A percentile compares a stretch with the other conserved stretches of the same genome.
Evolutionary conservation across 2,888 invertebrate species (phyloP).

Genomic region (Oligia latruncula): DNA sequence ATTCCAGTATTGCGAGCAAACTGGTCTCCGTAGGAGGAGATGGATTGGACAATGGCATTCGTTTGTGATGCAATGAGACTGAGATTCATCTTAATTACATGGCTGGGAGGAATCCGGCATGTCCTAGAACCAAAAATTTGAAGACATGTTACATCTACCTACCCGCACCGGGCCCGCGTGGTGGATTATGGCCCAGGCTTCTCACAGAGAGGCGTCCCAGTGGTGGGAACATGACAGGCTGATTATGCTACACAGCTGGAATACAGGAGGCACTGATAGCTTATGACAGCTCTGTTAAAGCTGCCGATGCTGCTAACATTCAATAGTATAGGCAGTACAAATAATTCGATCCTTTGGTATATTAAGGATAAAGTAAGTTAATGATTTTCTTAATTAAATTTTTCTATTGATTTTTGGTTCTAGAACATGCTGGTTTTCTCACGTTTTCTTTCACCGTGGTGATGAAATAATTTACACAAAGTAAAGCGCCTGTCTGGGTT

Average conservation of each 20-base stretch:
- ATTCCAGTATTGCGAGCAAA: conserved; percentile 30
- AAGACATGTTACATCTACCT: neutral
- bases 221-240: neutral
- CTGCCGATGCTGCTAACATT: neutral
- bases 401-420: too few species aligned
- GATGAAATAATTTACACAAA: too few species aligned
- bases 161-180: neutral
- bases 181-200: neutral
- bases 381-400: neutral
- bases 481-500: too few species aligned
- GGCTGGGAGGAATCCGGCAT: neutral
- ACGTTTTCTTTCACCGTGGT: too few species aligned
- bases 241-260: neutral
- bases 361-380: neutral
- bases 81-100: neutral
- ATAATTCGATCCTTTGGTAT: neutral
- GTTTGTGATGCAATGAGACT: conserved; percentile 2
- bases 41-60: conserved; percentile 1
- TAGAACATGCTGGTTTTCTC: too few species aligned
- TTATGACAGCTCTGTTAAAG: neutral
- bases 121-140: neutral
- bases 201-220: neutral
- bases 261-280: neutral
- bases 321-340: neutral
- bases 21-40: conserved; percentile 39